phyloP scores from a whole-genome alignment of 92 coral and sea anemone genomes.

The Montipora capitata region DNA sequence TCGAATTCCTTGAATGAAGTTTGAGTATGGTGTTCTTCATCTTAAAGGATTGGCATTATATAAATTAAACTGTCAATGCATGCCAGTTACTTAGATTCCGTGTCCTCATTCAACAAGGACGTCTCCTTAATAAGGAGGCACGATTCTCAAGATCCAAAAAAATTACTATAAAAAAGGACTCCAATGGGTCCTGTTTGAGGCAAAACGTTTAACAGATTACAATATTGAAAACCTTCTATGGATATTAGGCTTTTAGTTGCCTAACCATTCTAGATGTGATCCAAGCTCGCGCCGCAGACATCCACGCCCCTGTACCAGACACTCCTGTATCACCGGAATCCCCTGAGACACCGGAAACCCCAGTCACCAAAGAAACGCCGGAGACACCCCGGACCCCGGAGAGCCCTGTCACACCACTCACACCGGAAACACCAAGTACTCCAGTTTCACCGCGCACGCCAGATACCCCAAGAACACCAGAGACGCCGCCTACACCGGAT shows the following conservation, averaged over 20 bases:
- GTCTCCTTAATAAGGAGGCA: too few species aligned
- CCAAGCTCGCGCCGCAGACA: constrained; percentile 27
- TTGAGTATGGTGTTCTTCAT: too few species aligned
- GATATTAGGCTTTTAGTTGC: constrained; percentile 24
- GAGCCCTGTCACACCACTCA: constrained; percentile 80
- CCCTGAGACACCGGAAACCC: constrained; percentile 86
- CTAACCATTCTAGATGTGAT: constrained; percentile 54
- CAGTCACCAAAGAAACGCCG: constrained; percentile 80
- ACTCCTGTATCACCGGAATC: constrained; percentile 30
- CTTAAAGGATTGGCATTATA: too few species aligned
- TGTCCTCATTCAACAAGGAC: too few species aligned
- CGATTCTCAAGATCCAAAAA: too few species aligned
- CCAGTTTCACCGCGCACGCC: constrained; percentile 91
- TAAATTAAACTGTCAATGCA: too few species aligned
- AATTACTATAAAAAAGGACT: background rate
- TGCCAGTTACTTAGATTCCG: too few species aligned
- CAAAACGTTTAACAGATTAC: background rate
- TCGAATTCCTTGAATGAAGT: too few species aligned
- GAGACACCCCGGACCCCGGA: constrained; percentile 84
- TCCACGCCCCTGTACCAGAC: constrained; percentile 55
- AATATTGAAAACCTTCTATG: background rate
- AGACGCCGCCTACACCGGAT: constrained; percentile 78
- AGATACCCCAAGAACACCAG: constrained; percentile 88
- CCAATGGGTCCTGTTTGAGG: background rate
- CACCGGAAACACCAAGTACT: constrained; percentile 90